Evolutionary conservation across 1,140 invertebrate genomes (phyloP).

Genomic region (Pachyrhynchus sulphureomaculatus): DNA sequence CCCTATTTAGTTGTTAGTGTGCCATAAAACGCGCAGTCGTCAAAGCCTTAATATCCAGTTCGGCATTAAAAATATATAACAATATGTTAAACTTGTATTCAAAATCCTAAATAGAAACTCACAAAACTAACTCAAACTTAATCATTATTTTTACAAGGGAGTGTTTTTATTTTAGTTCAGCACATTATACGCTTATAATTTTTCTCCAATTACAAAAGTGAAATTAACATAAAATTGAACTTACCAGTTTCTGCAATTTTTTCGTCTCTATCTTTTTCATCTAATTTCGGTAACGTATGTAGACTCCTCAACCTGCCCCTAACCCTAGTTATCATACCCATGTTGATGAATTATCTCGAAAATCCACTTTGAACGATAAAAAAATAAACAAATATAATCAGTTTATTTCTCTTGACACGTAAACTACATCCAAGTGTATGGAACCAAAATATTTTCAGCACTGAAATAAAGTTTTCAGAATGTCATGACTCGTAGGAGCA

Average conservation of each 20-base stretch:
- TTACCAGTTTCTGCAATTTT: conserved; percentile 66
- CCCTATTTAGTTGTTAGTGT: no score
- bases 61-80: no score
- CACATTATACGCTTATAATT: no score
- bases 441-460: background rate
- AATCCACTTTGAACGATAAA: background rate
- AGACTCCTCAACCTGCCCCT: conserved; percentile 61
- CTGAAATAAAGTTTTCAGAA: background rate
- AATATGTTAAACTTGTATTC: no score
- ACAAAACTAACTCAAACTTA: no score
- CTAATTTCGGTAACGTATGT: conserved; percentile 61
- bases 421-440: background rate
- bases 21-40: no score
- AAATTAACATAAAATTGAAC: no score
- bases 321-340: conserved; percentile 70
- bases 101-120: no score
- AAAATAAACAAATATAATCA: background rate
- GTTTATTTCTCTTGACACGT: background rate
- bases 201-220: no score
- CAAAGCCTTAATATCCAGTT: no score
- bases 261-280: conserved; percentile 60
- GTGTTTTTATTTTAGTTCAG: no score
- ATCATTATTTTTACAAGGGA: no score
- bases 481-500: background rate
- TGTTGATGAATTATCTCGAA: conserved; percentile 35